Conservation (phyloP, 37 sponge, comb jelly and placozoan genomes). For the Aplysina aerophoba region DNA sequence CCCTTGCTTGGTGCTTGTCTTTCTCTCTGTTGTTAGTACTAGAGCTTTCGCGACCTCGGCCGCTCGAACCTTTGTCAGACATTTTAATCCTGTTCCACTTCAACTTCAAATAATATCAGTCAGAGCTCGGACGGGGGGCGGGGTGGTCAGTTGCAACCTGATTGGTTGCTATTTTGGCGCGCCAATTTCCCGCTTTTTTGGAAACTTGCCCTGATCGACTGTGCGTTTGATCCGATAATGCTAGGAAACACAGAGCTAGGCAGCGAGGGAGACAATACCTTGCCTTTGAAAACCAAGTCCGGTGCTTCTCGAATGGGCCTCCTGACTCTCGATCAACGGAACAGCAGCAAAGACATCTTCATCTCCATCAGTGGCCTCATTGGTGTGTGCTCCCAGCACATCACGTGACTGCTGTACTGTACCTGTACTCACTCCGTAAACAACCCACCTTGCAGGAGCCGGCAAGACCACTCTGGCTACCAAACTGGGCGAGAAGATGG, state of each 20-base stretch:
- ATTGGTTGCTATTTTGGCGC: neutral
- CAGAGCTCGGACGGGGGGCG: too few species aligned
- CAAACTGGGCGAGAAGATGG: slow-evolving; percentile 89
- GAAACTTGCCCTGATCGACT: neutral
- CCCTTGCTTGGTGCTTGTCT: too few species aligned
- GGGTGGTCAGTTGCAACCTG: neutral
- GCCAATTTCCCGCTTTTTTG: slow-evolving; percentile 1
- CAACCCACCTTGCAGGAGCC: slow-evolving; percentile 53
- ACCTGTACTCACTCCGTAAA: neutral
- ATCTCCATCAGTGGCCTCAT: slow-evolving; percentile 95
- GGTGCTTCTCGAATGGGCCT: slow-evolving; percentile 48
- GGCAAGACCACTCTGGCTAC: slow-evolving; percentile 94
- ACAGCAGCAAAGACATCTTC: slow-evolving; percentile 90
- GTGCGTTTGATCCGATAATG: neutral
- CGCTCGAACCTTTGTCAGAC: too few species aligned
- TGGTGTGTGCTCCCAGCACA: slow-evolving; percentile 32
- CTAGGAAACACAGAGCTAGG: neutral
- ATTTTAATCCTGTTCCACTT: too few species aligned
- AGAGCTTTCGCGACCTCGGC: too few species aligned
- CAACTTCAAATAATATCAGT: too few species aligned
- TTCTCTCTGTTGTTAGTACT: too few species aligned
- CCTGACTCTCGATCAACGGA: slow-evolving; percentile 87
- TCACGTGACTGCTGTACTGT: neutral
- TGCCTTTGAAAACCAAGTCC: neutral
- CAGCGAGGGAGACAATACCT: neutral